Percentiles rank a stretch among this genome's conserved stretches.
Conservation (phyloP, 2,888 invertebrate genomes). For the Leptinotarsa rubiginosa region DNA sequence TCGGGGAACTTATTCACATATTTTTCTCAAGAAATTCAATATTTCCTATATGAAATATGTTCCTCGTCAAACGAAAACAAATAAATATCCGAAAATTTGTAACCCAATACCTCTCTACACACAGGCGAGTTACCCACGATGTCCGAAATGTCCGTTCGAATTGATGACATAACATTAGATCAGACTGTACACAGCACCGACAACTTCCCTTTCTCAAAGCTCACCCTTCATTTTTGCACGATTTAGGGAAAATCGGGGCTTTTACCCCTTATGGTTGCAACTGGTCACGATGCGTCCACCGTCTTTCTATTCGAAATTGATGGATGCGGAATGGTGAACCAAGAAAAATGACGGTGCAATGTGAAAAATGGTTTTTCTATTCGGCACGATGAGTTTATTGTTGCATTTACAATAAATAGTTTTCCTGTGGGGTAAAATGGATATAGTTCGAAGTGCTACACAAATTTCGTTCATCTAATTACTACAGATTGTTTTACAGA, state of each 20-base stretch:
- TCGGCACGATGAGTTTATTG: not conserved
- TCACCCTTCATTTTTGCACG: conserved; percentile 63
- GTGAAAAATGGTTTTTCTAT: not conserved
- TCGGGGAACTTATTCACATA: too few relatives aligned
- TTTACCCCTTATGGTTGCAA: conserved; percentile 54
- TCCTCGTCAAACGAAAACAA: conserved; percentile 45
- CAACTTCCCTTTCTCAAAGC: conserved; percentile 61
- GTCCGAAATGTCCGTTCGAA: conserved; percentile 53
- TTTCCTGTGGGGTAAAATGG: too few relatives aligned
- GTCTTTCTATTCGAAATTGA: conserved; percentile 38
- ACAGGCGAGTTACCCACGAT: conserved; percentile 50
- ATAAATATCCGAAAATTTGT: conserved; percentile 50
- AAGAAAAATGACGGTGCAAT: not conserved
- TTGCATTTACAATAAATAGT: too few relatives aligned
- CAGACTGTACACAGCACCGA: conserved; percentile 62
- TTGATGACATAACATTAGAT: conserved; percentile 62
- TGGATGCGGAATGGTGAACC: conserved; percentile 32
- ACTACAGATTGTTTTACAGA: too few relatives aligned
- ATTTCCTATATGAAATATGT: conserved; percentile 37
- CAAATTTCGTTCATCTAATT: too few relatives aligned
- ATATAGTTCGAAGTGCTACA: too few relatives aligned
- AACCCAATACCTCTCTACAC: conserved; percentile 55
- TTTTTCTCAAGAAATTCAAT: conserved; percentile 31
- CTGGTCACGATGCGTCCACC: conserved; percentile 37
- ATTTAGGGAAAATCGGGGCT: conserved; percentile 62